These are phyloP conservation scores for Silurus aristotelis DNA, from an alignment of 2,797 vertebrate species.

Conservation along the genomic window DNA sequence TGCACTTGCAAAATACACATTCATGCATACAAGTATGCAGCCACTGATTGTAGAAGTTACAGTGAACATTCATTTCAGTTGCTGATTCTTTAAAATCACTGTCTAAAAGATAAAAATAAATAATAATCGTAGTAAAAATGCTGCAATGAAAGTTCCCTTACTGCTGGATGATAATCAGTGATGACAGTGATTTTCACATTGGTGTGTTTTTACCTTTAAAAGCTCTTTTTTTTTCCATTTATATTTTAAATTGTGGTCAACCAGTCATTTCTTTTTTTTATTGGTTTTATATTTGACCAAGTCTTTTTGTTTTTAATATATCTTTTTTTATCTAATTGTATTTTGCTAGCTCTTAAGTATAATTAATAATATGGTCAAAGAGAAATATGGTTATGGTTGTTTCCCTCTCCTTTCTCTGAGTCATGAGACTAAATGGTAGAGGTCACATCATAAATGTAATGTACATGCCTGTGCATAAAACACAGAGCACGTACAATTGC, in stretches of 20 bases:
- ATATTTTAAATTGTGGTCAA: background rate
- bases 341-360: background rate
- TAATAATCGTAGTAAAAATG: background rate
- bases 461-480: background rate
- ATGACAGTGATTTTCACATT: background rate
- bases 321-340: too few relatives aligned
- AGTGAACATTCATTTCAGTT: background rate
- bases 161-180: background rate
- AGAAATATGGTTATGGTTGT: background rate
- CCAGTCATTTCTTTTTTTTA: background rate
- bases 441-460: background rate
- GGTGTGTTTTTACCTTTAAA: background rate
- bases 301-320: background rate
- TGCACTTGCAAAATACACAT: background rate
- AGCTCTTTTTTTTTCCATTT: background rate
- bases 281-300: background rate
- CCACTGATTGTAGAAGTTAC: background rate
- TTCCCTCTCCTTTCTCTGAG: background rate
- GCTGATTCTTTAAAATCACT: slow-evolving; percentile 18
- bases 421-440: background rate
- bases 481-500: background rate
- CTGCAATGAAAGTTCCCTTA: background rate
- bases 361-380: background rate
- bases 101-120: slow-evolving; percentile 24
- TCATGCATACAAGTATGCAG: background rate